These are phyloP conservation scores for Noctua janthina DNA, from an alignment of 2,888 invertebrate species.

Conservation along the genomic window DNA sequence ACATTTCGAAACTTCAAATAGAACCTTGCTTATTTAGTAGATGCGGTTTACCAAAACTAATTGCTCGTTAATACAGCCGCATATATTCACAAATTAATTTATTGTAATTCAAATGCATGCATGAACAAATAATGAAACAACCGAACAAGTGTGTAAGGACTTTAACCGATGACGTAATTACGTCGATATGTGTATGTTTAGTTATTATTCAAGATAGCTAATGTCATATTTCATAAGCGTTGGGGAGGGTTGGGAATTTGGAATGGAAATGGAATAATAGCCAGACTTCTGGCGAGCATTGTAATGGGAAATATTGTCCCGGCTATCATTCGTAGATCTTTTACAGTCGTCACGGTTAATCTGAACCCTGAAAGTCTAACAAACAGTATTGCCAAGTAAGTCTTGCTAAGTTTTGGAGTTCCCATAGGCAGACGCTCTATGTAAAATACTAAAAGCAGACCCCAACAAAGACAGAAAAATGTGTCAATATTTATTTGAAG, in stretches of 20 bases:
- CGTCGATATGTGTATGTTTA: constrained; percentile 61
- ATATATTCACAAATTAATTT: background rate
- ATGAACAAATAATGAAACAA: background rate
- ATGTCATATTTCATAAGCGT: constrained; percentile 55
- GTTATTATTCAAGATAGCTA: constrained; percentile 51
- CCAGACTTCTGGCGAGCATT: background rate
- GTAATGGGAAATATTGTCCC: background rate
- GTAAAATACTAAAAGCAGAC: background rate
- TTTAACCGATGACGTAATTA: constrained; percentile 60
- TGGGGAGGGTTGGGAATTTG: background rate
- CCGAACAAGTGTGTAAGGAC: constrained; percentile 45
- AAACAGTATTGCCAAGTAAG: background rate
- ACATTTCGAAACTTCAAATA: constrained; percentile 7
- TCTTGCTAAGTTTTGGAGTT: background rate
- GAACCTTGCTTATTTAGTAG: background rate
- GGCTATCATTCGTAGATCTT: background rate
- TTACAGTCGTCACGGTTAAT: background rate
- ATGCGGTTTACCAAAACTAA: background rate
- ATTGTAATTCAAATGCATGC: background rate
- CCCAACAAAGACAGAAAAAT: background rate
- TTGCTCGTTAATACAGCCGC: constrained; percentile 1
- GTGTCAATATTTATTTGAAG: constrained; percentile 15
- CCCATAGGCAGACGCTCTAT: too few relatives aligned
- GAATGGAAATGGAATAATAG: background rate
- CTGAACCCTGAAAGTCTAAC: background rate